Evolutionary conservation across 2,113 vertebrate genomes (phyloP).

Genomic region (Dryoscopus gambensis): DNA sequence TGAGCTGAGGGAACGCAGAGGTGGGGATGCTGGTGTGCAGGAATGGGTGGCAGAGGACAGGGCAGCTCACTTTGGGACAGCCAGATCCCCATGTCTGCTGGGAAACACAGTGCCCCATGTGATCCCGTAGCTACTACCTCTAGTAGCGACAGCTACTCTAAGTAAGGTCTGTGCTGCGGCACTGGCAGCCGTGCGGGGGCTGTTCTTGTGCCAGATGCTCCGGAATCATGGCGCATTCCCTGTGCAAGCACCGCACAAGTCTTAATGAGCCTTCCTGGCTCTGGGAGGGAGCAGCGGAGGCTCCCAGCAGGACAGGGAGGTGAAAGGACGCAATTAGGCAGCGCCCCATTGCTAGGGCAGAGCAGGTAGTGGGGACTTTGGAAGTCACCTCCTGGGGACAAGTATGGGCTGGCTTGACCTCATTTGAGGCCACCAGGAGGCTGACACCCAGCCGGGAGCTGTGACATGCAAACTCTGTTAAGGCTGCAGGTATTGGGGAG

Average conservation of each 20-base stretch:
- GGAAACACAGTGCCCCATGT: background rate
- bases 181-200: background rate
- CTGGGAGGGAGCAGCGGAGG: background rate
- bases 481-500: background rate
- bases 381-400: background rate
- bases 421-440: background rate
- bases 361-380: accelerated
- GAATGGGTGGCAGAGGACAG: background rate
- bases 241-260: accelerated
- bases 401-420: background rate
- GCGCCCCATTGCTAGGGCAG: background rate
- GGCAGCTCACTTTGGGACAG: background rate
- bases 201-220: background rate
- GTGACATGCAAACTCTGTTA: background rate
- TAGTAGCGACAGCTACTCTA: background rate
- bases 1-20: background rate
- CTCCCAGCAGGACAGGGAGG: background rate
- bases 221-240: background rate
- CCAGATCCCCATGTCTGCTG: accelerated
- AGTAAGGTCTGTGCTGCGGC: background rate
- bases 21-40: background rate
- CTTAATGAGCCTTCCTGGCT: constrained; percentile 4
- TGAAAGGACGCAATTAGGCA: background rate
- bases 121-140: background rate
- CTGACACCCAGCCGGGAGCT: background rate